Conservation (phyloP, 2,797 vertebrate species). For the Hypotaenidia okinawae region DNA sequence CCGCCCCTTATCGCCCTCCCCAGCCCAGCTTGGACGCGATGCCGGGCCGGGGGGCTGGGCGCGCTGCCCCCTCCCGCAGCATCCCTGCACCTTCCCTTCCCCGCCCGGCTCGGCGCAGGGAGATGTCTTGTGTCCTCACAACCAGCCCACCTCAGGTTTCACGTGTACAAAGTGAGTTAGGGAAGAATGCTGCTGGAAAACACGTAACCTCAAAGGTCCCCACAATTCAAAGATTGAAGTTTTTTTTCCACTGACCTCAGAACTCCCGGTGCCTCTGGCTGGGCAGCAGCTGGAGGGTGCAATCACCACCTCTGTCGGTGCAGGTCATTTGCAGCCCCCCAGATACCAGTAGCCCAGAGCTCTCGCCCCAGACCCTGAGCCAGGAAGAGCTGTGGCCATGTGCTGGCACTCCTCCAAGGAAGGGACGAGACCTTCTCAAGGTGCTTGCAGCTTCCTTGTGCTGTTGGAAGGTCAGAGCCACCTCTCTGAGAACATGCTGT, state of each 20-base stretch:
- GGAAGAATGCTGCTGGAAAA: neutral
- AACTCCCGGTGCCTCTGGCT: accelerated
- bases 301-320: neutral
- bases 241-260: neutral
- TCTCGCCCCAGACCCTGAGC: accelerated
- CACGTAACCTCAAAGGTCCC: accelerated
- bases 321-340: neutral
- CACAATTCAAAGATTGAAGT: neutral
- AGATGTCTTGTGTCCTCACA: neutral
- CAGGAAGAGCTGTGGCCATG: accelerated
- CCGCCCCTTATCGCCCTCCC: too few species aligned
- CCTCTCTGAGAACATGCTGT: neutral
- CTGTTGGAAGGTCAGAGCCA: neutral
- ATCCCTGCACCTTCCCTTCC: too few species aligned
- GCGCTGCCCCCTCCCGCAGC: too few species aligned
- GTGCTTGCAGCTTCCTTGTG: neutral
- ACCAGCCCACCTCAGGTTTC: neutral
- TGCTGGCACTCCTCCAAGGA: neutral
- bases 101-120: too few species aligned
- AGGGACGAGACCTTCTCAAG: too few species aligned
- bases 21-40: neutral
- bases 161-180: neutral
- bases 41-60: too few species aligned
- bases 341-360: accelerated
- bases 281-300: neutral